Conservation (phyloP, 2,888 invertebrate species). For the Noctuana brunneofusca region DNA sequence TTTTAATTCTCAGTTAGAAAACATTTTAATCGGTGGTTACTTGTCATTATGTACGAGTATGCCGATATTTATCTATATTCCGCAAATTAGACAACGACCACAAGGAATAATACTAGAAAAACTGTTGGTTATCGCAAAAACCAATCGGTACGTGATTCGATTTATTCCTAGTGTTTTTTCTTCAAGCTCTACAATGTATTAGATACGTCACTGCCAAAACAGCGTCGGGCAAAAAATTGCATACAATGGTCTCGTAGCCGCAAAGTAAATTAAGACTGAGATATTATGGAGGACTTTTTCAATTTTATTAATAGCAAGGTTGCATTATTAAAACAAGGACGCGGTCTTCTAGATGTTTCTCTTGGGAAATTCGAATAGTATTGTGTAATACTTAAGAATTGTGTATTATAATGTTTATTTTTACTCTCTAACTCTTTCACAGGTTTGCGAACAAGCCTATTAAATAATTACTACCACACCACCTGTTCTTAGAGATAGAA, state of each 20-base stretch:
- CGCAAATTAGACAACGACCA: slow-evolving; percentile 36
- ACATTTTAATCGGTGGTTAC: background rate
- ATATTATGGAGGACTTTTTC: slow-evolving; percentile 18
- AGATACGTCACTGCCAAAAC: slow-evolving; percentile 58
- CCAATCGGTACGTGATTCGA: slow-evolving; percentile 74
- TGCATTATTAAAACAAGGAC: background rate
- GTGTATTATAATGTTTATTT: background rate
- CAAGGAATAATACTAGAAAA: slow-evolving; percentile 46
- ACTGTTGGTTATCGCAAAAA: slow-evolving; percentile 61
- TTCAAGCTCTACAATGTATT: slow-evolving; percentile 45
- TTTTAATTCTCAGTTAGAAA: background rate
- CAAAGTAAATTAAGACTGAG: slow-evolving; percentile 54
- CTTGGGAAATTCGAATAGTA: background rate
- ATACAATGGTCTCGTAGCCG: slow-evolving; percentile 59
- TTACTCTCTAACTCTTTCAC: too few species aligned
- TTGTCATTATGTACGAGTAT: background rate
- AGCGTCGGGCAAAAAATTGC: slow-evolving; percentile 54
- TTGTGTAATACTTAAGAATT: background rate
- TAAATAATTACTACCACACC: background rate
- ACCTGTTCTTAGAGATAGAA: background rate
- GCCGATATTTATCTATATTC: slow-evolving; percentile 21
- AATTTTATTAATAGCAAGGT: slow-evolving; percentile 3
- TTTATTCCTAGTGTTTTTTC: slow-evolving; percentile 65
- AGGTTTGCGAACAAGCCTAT: too few species aligned
- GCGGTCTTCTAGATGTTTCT: background rate